A percentile compares a stretch with the other conserved stretches of the same genome.
Evolutionary conservation across 2,797 vertebrate genomes (phyloP).

Genomic region (Kryptopterus vitreolus): DNA sequence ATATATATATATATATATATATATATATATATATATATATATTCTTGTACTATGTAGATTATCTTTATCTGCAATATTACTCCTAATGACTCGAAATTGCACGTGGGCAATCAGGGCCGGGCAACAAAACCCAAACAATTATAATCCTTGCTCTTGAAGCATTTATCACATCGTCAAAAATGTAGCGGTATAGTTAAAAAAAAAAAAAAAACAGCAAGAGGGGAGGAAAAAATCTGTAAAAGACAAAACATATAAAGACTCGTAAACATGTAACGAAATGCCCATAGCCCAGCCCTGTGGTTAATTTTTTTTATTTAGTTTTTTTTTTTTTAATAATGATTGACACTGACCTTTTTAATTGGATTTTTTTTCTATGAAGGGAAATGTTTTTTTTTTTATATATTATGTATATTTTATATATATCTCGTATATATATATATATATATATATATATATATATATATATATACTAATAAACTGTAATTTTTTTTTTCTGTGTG

Average conservation of each 20-base stretch:
- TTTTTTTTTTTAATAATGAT: conserved; percentile 38
- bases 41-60: conserved; percentile 50
- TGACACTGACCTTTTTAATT: conserved; percentile 68
- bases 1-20: too few relatives aligned
- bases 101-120: conserved; percentile 56
- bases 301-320: background rate
- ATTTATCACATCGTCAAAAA: background rate
- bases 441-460: conserved; percentile 42
- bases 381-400: conserved; percentile 59
- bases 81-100: conserved; percentile 66
- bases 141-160: background rate
- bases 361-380: conserved; percentile 67
- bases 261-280: too few relatives aligned
- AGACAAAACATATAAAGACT: background rate
- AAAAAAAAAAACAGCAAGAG: background rate
- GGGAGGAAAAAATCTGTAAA: background rate
- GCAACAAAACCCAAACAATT: background rate
- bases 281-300: background rate
- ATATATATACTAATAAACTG: background rate
- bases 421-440: conserved; percentile 46
- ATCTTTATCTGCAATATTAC: conserved; percentile 54
- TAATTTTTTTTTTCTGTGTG: conserved; percentile 26
- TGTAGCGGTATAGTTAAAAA: background rate
- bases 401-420: conserved; percentile 11
- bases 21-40: too few relatives aligned